Evolutionary conservation across 2,888 invertebrate genomes (phyloP).

Genomic region (Meteorus colon): DNA sequence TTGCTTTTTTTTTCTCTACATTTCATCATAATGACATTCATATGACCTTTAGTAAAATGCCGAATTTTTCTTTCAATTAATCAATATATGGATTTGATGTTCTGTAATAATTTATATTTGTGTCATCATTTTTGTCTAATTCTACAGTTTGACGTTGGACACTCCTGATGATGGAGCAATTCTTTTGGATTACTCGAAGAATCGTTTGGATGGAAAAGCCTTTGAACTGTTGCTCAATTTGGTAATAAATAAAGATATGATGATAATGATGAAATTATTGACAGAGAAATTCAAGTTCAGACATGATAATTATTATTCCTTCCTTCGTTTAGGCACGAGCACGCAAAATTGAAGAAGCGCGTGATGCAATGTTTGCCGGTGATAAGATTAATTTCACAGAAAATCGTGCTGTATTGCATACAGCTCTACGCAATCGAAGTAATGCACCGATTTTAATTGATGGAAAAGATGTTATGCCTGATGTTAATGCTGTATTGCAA

Average conservation of each 20-base stretch:
- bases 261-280: too few relatives aligned
- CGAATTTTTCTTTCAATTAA: conserved; percentile 26
- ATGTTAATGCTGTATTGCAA: conserved; percentile 90
- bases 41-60: conserved; percentile 56
- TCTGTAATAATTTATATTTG: conserved; percentile 17
- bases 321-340: conserved; percentile 76
- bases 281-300: neutral
- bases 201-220: conserved; percentile 87
- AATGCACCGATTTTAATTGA: conserved; percentile 87
- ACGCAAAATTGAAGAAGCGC: conserved; percentile 87
- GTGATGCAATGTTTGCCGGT: conserved; percentile 95
- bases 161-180: conserved; percentile 93
- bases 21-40: conserved; percentile 60
- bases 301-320: conserved; percentile 45
- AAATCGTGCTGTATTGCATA: conserved; percentile 94
- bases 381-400: conserved; percentile 98
- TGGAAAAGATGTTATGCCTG: conserved; percentile 93
- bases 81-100: conserved; percentile 20
- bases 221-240: conserved; percentile 85
- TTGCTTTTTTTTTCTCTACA: conserved; percentile 46
- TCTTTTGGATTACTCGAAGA: conserved; percentile 97
- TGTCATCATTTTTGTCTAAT: conserved; percentile 41
- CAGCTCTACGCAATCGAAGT: conserved; percentile 91
- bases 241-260: conserved; percentile 73
- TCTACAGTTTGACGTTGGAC: conserved; percentile 80